These are phyloP conservation scores for Phymorhynchus buccinoides DNA, from an alignment of 1,140 invertebrate species.

Conservation along the genomic window DNA sequence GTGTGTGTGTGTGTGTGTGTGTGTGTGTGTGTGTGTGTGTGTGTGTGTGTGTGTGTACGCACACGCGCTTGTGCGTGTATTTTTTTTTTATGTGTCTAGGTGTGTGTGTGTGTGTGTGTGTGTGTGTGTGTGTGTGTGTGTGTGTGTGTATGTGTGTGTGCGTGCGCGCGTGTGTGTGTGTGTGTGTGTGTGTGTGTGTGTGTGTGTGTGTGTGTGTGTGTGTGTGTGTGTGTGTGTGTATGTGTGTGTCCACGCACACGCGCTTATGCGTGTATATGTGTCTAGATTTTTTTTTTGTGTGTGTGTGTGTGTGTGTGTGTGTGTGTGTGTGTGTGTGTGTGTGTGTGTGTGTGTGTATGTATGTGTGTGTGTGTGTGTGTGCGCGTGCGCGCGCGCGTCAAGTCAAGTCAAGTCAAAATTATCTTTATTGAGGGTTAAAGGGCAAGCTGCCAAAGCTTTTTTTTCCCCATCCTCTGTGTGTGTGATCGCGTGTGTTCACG, in stretches of 20 bases:
- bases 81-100: no score
- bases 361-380: neutral
- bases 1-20: no score
- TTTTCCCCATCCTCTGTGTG: no score
- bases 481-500: no score
- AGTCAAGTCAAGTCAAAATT: no score
- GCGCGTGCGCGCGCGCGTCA: no score
- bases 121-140: neutral
- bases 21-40: no score
- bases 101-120: neutral
- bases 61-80: no score
- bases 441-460: no score
- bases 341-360: neutral
- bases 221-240: conserved; percentile 11
- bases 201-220: neutral
- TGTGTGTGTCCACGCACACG: neutral
- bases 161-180: conserved; percentile 1
- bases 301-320: neutral
- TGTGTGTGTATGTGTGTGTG: neutral
- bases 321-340: neutral
- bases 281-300: no score
- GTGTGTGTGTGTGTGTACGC: no score
- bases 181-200: neutral
- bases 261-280: neutral
- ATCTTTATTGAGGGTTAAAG: no score